Evolutionary conservation across 2,888 invertebrate genomes (phyloP), one percentile per base, ranked within the genome.

Genomic region (Adelphocoris suturalis): DNA sequence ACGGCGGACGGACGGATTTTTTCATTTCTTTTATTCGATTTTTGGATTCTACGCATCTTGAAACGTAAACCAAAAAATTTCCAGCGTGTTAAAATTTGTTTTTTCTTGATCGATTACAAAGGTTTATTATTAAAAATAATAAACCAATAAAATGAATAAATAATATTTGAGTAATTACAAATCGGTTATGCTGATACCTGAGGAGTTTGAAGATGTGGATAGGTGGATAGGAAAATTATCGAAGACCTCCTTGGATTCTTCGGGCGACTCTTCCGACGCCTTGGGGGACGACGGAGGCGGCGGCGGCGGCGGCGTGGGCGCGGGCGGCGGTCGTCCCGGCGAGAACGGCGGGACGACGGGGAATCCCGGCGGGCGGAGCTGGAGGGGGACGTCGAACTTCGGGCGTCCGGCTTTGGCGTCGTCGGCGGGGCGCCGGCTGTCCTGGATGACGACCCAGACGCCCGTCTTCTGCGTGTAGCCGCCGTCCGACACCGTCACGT

Each of bases 401-500:
- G 93, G 92, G 91, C 93, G 47, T 84, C 92, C 92, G 27, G 93
- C 90, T 9, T 91, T 14, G 90, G 91, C 37, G 91, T 92, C 92
- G 92, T 92, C 92, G 86, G 92, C 16, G 0, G 76, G 92, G 46
- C 92, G 92, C 76, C 93, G 93, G 57, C 93, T 92, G 92, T 94
- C 94, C 82, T 94, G 93, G 91, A 96, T 95, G 92, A 95, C 95
- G 14, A 95, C 96, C 92, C 94, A 95, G n/a, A 96, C 95, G 93
- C 96, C 96, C 82, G 94, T 95, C 93, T 96, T 96, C 1, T 96
- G 95, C 9, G 94, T 94, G 81, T 96, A 93, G 90, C 94, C 94
- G 7, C 96, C 96, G 93, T 96, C 96, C 27, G 94, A 94, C 19
- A 95, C 96, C 0, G 95, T 96, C 86, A 96, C 95, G 93, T 95